Evolutionary conservation across 2,888 invertebrate genomes (phyloP).

Genomic region (Drosophila colorata): DNA sequence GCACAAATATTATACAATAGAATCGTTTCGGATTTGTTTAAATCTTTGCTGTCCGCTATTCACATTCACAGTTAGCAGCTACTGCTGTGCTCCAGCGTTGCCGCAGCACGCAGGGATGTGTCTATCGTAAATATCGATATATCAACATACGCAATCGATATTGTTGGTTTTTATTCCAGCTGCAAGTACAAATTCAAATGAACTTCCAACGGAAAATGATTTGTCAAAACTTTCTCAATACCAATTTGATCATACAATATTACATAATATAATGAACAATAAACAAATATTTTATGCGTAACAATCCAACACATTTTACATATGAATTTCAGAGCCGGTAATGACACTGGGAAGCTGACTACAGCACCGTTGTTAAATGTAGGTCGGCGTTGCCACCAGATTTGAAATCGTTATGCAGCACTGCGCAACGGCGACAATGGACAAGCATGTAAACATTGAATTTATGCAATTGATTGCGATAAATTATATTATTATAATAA

Average conservation of each 20-base stretch:
- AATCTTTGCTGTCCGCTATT: conserved; percentile 12
- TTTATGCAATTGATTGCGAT: conserved; percentile 63
- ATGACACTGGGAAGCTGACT: conserved; percentile 16
- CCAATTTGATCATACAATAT: conserved; percentile 2
- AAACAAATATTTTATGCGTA: conserved; percentile 2
- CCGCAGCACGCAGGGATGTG: conserved; percentile 50
- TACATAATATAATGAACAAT: conserved; percentile 11
- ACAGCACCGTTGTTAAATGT: conserved; percentile 33
- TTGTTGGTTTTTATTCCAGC: conserved; percentile 16
- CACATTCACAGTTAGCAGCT: conserved; percentile 27
- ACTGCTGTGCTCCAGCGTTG: conserved; percentile 40
- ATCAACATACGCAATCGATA: conserved; percentile 25
- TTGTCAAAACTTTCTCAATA: not conserved
- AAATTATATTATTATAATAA: no score
- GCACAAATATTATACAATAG: conserved; percentile 42
- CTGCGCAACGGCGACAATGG: conserved; percentile 36
- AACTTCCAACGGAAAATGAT: not conserved
- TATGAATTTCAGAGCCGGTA: conserved; percentile 28
- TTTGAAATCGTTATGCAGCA: conserved; percentile 44
- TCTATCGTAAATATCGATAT: conserved; percentile 49
- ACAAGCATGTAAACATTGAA: conserved; percentile 67
- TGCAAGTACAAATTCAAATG: conserved; percentile 21
- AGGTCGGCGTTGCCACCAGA: conserved; percentile 60
- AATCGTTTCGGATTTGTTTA: conserved; percentile 25
- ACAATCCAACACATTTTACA: conserved; percentile 2